These are phyloP conservation scores for Oxyteleia sp. DNA, from an alignment of 2,888 invertebrate species.

Conservation along the genomic window DNA sequence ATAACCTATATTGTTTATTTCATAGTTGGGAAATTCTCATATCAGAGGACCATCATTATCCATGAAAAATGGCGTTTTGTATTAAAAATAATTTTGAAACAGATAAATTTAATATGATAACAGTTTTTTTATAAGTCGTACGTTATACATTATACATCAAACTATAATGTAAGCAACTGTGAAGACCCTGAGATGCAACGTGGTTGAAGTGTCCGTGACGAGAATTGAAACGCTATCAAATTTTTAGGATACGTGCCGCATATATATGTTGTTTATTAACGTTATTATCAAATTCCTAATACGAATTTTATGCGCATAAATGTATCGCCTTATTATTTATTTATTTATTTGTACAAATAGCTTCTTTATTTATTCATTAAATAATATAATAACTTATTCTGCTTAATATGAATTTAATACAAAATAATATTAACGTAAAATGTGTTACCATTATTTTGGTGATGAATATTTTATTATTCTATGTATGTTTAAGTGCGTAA, in stretches of 20 bases:
- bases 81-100: background rate
- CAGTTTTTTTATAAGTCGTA: conserved; percentile 6
- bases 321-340: too few species aligned
- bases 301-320: background rate
- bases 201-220: conserved; percentile 13
- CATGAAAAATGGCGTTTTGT: background rate
- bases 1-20: conserved; percentile 25
- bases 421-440: too few species aligned
- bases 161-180: conserved; percentile 4
- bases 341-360: background rate
- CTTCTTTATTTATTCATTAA: background rate
- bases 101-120: conserved; percentile 16
- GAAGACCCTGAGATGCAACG: conserved; percentile 14
- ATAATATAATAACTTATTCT: too few species aligned
- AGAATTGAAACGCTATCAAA: conserved; percentile 28
- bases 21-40: background rate
- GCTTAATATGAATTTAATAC: too few species aligned
- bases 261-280: conserved; percentile 21
- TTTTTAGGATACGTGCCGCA: conserved; percentile 4
- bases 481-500: too few species aligned
- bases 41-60: too few species aligned
- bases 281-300: background rate
- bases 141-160: conserved; percentile 26
- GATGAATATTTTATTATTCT: too few species aligned
- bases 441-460: too few species aligned